These are phyloP conservation scores for Palythoa grandiflora DNA, from an alignment of 92 coral and sea anemone species.

Conservation along the genomic window DNA sequence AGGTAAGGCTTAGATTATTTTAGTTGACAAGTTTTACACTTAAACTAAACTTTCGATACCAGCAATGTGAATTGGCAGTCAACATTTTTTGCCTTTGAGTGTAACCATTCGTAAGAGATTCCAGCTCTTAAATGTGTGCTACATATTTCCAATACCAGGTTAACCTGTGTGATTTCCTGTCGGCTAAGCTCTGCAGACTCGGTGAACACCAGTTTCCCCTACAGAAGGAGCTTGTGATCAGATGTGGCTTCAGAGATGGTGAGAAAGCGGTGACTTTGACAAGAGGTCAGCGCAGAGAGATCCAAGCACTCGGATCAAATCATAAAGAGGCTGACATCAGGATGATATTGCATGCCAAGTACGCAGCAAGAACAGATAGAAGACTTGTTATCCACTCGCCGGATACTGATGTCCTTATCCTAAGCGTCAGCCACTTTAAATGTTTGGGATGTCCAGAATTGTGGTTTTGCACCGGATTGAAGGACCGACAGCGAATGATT, in stretches of 20 bases:
- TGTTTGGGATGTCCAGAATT: constrained; percentile 52
- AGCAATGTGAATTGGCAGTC: constrained; percentile 38
- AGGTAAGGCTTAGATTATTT: neutral
- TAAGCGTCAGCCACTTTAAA: constrained; percentile 12
- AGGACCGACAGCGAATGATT: constrained; percentile 53
- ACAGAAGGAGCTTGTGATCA: constrained; percentile 49
- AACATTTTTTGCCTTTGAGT: constrained; percentile 11
- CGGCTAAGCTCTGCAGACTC: neutral
- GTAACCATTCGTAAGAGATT: constrained; percentile 45
- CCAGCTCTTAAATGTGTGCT: constrained; percentile 28
- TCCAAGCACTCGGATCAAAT: constrained; percentile 51
- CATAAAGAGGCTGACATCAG: constrained; percentile 74
- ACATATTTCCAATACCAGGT: constrained; percentile 37
- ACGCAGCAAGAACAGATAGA: constrained; percentile 46
- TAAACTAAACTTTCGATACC: constrained; percentile 39
- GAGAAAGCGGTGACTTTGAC: constrained; percentile 51
- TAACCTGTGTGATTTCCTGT: constrained; percentile 48
- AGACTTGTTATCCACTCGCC: constrained; percentile 66
- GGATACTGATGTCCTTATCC: constrained; percentile 60
- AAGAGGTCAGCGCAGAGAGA: constrained; percentile 50
- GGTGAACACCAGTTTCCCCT: constrained; percentile 5
- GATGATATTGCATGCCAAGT: constrained; percentile 60
- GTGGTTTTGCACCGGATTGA: constrained; percentile 47
- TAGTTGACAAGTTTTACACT: constrained; percentile 11
- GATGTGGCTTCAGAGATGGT: constrained; percentile 62